Evolutionary conservation across 2,113 vertebrate genomes (phyloP).

Genomic region (Aleadryas rufinucha): DNA sequence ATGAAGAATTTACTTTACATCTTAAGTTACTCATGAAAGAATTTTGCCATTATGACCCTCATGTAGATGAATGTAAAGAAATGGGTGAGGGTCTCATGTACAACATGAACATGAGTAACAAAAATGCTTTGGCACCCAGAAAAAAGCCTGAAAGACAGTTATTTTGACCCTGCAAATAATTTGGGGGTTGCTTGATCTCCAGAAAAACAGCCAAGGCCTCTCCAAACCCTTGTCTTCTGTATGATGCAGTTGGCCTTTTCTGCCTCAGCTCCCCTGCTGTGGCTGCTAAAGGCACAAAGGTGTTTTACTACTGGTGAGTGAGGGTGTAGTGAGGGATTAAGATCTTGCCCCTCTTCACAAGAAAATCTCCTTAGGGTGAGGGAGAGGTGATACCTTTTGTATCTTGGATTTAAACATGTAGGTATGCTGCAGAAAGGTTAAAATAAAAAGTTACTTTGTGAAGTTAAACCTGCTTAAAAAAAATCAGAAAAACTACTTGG

Average conservation of each 20-base stretch:
- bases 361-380: neutral
- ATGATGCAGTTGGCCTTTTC: neutral
- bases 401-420: neutral
- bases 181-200: neutral
- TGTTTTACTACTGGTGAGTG: accelerated
- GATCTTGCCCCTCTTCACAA: neutral
- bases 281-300: neutral
- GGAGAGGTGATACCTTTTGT: accelerated
- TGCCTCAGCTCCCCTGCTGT: neutral
- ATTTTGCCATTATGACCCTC: neutral
- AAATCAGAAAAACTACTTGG: neutral
- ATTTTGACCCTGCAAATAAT: neutral
- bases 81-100: neutral
- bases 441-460: neutral
- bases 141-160: neutral
- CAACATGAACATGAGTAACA: neutral
- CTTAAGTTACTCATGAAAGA: neutral
- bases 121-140: neutral
- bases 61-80: neutral
- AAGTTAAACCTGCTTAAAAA: neutral
- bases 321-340: neutral
- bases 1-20: neutral
- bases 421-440: neutral
- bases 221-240: neutral
- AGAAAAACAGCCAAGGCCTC: neutral